Base-by-base conservation (phyloP, 2,113 vertebrate species). In the Falco punctatus region DNA sequence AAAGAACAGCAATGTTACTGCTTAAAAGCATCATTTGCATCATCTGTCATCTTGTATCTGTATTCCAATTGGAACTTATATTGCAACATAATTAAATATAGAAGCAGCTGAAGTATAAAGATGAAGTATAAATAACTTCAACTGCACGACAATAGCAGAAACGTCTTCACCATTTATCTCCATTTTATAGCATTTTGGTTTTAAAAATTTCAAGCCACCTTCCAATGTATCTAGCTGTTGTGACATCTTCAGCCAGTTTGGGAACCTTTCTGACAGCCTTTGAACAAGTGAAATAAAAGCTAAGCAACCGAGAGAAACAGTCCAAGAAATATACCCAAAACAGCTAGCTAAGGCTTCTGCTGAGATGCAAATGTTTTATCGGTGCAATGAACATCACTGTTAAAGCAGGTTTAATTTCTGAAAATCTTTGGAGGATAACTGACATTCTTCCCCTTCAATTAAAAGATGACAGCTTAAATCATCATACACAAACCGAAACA, bases 1-100 rank as follows among this genome's bases (percentile, higher is more conserved):
- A 86, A 82, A 80, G 51, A 92, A 78, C 15, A 91, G 62, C 49
- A 46, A 14, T 23, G 24, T 70, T 88, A 81, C 10, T 87, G 55
- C 75, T 92, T 89, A 81, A 86, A 95, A 86, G 72, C 57, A 89
- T 81, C 48, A 3, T 11, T 42, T 14, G 38, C 38, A 38, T 38
- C 38, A 38, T 19, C 73, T 73, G 72, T 88, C 94, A 92, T 81
- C 82, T 48, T 71, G 84, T 59, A 96, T 85, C 54, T 79, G 35
- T 89, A 82, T 65, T 82, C 72, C 81, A 80, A 69, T 51, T 85
- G 32, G 59, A 96, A 92, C 28, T 81, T 85, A 48, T 89, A 75
- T 30, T 89, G 70, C 73, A 92, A 54, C 44, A 65, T 33, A 96
- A 83, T 86, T 93, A 94, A 97, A 95, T 86, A 95, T 59, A 94